These are phyloP conservation scores for Caenorhabditis zanzibari DNA, from an alignment of 2,888 invertebrate species.

Conservation along the genomic window DNA sequence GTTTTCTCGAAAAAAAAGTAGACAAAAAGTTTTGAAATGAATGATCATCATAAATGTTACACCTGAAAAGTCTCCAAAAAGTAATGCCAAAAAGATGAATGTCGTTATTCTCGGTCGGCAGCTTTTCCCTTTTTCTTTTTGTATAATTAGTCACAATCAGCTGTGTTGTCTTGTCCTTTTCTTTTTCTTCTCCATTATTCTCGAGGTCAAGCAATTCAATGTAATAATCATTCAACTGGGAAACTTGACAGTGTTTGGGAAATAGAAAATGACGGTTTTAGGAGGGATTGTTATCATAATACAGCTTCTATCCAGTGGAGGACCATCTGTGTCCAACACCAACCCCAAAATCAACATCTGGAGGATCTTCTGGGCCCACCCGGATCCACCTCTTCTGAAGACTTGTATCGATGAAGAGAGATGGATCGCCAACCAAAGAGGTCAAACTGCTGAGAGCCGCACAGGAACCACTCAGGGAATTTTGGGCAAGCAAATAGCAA, in stretches of 20 bases:
- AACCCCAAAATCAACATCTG: too few species aligned
- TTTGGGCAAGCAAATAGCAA: too few species aligned
- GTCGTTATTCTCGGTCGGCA: slow-evolving; percentile 25
- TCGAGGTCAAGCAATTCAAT: slow-evolving; percentile 52
- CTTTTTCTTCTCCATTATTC: slow-evolving; percentile 20
- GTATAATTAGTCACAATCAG: slow-evolving; percentile 63
- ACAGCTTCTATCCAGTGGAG: too few species aligned
- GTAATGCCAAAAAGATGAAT: slow-evolving; percentile 18
- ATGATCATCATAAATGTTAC: background rate
- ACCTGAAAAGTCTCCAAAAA: slow-evolving; percentile 1
- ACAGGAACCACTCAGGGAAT: too few species aligned
- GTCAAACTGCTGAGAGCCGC: too few species aligned
- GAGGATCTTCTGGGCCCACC: too few species aligned
- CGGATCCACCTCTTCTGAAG: too few species aligned
- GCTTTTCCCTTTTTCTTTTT: slow-evolving; percentile 38
- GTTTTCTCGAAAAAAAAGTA: slow-evolving; percentile 12
- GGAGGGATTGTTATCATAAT: background rate
- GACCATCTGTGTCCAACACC: too few species aligned
- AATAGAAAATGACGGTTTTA: background rate
- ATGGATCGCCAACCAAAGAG: too few species aligned
- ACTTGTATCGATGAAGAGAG: too few species aligned
- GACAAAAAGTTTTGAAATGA: slow-evolving; percentile 16
- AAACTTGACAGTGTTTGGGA: background rate
- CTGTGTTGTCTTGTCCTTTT: slow-evolving; percentile 26
- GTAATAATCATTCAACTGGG: slow-evolving; percentile 33